These are phyloP conservation scores for Amphiura filiformis DNA, from an alignment of 35 echinoderm and acorn worm species.

Conservation along the genomic window DNA sequence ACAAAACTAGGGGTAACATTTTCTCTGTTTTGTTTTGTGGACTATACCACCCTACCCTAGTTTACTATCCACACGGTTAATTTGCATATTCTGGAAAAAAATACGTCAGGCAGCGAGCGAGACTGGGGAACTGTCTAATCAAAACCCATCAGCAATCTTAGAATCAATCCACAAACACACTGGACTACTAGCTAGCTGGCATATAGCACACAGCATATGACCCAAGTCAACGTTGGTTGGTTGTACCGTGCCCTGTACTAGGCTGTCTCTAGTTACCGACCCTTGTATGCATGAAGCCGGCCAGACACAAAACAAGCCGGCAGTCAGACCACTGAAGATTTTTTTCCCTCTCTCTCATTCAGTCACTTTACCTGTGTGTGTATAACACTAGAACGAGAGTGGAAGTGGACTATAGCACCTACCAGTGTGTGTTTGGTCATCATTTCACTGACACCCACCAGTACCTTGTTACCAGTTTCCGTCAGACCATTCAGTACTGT, in stretches of 20 bases:
- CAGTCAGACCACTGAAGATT: neutral
- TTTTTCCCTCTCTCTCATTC: neutral
- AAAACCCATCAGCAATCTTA: neutral
- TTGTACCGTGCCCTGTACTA: neutral
- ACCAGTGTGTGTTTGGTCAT: neutral
- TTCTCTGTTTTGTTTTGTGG: too few species aligned
- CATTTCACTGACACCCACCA: neutral
- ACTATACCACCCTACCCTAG: too few species aligned
- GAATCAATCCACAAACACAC: neutral
- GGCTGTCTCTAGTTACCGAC: neutral
- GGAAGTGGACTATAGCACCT: neutral
- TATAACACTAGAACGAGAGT: neutral
- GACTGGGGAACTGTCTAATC: neutral
- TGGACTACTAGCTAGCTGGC: neutral
- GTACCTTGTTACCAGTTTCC: neutral
- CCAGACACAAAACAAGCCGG: conserved; percentile 13
- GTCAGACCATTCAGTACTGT: neutral
- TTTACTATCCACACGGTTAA: neutral
- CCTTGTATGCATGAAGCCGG: neutral
- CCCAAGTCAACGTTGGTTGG: neutral
- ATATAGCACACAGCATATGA: neutral
- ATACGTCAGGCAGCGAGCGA: too few species aligned
- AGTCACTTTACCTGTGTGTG: neutral
- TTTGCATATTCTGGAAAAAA: neutral
- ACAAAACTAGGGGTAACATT: neutral